A percentile compares a stretch with the other conserved stretches of the same genome.
Evolutionary conservation across 2,888 invertebrate species (phyloP).

Genomic region (Sycophila texana): DNA sequence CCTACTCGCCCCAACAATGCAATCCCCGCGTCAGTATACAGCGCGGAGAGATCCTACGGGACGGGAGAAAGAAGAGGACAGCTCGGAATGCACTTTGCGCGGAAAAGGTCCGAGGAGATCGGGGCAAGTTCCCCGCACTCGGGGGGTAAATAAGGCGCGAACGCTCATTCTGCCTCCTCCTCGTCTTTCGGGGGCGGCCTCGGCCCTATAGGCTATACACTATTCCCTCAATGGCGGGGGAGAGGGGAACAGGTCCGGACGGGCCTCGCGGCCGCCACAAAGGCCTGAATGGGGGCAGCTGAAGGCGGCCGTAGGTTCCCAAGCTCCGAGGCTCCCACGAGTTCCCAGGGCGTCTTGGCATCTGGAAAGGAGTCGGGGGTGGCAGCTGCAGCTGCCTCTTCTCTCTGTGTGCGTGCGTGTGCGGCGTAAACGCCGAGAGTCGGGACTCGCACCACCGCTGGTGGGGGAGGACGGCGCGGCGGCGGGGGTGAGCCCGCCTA

Average conservation of each 20-base stretch:
- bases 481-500: slow-evolving; percentile 17
- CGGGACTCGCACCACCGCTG: neutral
- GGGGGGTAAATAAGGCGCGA: too few relatives aligned
- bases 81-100: neutral
- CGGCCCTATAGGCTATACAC: too few relatives aligned
- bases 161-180: too few relatives aligned
- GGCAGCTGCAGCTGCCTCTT: slow-evolving; percentile 48
- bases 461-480: neutral
- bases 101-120: neutral
- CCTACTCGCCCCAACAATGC: neutral
- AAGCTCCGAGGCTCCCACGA: slow-evolving; percentile 3
- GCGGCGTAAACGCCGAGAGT: slow-evolving; percentile 4
- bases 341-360: slow-evolving; percentile 56
- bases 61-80: neutral
- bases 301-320: slow-evolving; percentile 14
- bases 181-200: too few relatives aligned
- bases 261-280: slow-evolving; percentile 11
- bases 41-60: too few relatives aligned
- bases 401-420: neutral
- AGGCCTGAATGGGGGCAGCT: slow-evolving; percentile 14
- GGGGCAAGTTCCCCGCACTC: neutral
- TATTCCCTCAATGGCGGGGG: neutral
- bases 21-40: too few relatives aligned
- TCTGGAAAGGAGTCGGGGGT: slow-evolving; percentile 25
- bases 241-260: slow-evolving; percentile 36